Conservation (phyloP, 2,113 vertebrate genomes). For the Eptatretus burgeri region DNA sequence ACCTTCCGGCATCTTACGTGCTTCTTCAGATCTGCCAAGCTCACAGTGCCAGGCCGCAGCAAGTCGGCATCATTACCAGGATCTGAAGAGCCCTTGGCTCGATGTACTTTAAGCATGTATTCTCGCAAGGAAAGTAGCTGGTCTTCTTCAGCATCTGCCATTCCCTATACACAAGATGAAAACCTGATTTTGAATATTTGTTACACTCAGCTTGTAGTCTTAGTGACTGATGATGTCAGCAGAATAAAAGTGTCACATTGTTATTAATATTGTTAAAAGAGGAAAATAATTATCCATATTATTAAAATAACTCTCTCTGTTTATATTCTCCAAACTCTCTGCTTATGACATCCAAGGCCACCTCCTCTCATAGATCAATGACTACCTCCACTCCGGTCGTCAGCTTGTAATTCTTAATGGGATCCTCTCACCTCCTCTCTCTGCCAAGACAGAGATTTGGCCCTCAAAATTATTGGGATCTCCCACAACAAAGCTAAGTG, state of each 20-base stretch:
- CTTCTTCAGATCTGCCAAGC: constrained; percentile 31
- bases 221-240: not conserved
- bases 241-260: not conserved
- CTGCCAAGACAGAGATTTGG: too few species aligned
- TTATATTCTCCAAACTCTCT: too few species aligned
- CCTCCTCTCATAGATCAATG: too few species aligned
- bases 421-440: too few species aligned
- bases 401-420: too few species aligned
- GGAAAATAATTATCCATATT: not conserved
- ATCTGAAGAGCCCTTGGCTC: constrained; percentile 78
- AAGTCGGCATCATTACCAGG: constrained; percentile 50
- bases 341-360: too few species aligned
- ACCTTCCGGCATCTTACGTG: not conserved
- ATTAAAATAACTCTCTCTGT: too few species aligned
- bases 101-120: constrained; percentile 91
- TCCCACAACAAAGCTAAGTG: too few species aligned
- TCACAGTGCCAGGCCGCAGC: constrained; percentile 46
- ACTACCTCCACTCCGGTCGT: too few species aligned
- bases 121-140: constrained; percentile 78
- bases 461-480: too few species aligned
- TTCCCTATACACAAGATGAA: constrained; percentile 26
- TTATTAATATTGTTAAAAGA: not conserved
- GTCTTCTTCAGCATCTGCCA: constrained; percentile 87
- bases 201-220: too few species aligned
- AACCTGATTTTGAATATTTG: too few species aligned